Base-by-base conservation (phyloP, 2,113 vertebrate genomes). In the Ramphastos sulfuratus region DNA sequence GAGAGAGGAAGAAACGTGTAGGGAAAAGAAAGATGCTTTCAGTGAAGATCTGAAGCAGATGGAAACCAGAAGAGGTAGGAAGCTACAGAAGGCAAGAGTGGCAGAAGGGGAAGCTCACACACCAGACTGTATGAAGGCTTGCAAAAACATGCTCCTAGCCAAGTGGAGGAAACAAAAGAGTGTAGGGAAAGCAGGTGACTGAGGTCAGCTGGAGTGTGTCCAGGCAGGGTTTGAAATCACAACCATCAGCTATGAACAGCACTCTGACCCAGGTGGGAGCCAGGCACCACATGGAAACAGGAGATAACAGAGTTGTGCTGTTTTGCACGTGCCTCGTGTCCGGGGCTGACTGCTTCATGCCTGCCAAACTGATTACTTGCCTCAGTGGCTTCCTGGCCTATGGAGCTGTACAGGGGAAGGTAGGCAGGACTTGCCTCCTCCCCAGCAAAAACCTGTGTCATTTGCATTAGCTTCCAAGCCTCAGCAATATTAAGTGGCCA, bases 41-140 rank as follows among this genome's bases (percentile, higher is more conserved):
- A 90, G 65, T 78, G 70, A 87, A 84, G 87, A 94, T 88, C 44
- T 75, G 61, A 95, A 94, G 74, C 93, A 94, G 93, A 94, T 78
- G 91, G 95, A 95, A 95, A 90, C 48, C 72, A 94, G 85, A 92
- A 91, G 79, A 94, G 76, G 46, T 39, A 91, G 44, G 56, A 94
- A 87, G 70, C 70, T 87, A 52, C 82, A 90, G 85, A 92, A 95
- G 70, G 90, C 90, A 82, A 80, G 50, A 88, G 79, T 69, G 89
- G 73, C 91, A 96, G 91, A 95, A 94, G 90, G 86, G 85, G 59
- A 84, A 94, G 50, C 50, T 94, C 73, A 56, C 90, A 85, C 93
- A 85, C 58, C 93, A 95, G 93, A 94, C 6, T 90, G 91, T 23
- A 55, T 2, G 72, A 94, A 87, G 54, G 37, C 73, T 81, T 89